Base-by-base conservation (phyloP, 2,797 vertebrate species). In the Peromyscus attwateri region DNA sequence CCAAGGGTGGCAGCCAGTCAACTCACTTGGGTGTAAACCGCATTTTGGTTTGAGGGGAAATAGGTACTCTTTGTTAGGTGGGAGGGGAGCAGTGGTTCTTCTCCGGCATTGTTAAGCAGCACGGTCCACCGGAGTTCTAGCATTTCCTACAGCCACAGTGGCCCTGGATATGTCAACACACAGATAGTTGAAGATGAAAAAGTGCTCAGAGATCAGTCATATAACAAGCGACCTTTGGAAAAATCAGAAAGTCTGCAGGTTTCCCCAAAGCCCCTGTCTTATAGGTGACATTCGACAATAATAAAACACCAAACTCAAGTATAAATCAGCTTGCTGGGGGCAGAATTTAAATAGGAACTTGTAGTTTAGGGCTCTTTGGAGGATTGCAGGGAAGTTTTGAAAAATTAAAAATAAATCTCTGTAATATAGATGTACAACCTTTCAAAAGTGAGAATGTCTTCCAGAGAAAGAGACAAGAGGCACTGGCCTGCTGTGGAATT, bases 401-500 rank as follows among this genome's bases (percentile, higher is more conserved):
- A 96, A 97, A 96, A 90, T 84, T 95, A 92, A 94, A 94, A 95
- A 66, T 46, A 40, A 66, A 64, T 77, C 17, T 83, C 40, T 89
- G 14, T 66, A 80, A 94, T 43, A 81, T 0, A 92, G 80, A 92
- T 46, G 71, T 34, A 85, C 77, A 92, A 76, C 88, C 90, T 71
- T 57, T 29, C 25, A 57, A 91, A 83, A 71, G 73, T 73, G 68
- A 70, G 71, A 82, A 82, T 40, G 75, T 60, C 80, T 96, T 80
- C 87, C 27, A 68, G 79, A 87, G 87, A 57, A 23, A 46, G 55
- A 21, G 49, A 37, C 70, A 29, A 1, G 31, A 4, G 37, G 46
- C 17, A 43, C 60, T 0, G 0, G 55, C 6, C 14, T 76, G 62
- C 55, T 27, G 14, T 4, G 68, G 19, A 27, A 43, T 60, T 80